A percentile compares a stretch with the other conserved stretches of the same genome.
Conservation (phyloP, 1,140 invertebrate species). For the Nasonia vitripennis region DNA sequence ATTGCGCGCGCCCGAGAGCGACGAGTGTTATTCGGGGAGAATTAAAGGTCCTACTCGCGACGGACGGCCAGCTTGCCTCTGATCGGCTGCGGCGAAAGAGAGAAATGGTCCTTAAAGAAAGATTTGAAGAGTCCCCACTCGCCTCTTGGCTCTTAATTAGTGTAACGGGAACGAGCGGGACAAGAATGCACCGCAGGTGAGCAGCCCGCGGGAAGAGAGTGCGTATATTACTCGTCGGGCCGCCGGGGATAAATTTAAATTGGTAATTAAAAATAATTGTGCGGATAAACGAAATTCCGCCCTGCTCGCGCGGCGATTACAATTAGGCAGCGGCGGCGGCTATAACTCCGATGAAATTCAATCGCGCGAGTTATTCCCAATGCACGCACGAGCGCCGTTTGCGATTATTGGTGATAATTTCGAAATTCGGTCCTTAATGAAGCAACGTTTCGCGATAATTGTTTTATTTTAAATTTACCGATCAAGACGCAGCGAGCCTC, state of each 20-base stretch:
- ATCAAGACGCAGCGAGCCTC: too few species aligned
- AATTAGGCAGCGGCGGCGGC: background rate
- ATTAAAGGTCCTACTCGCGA: slow-evolving; percentile 37
- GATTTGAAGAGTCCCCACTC: slow-evolving; percentile 29
- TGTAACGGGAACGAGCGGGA: slow-evolving; percentile 42
- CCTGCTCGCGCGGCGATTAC: slow-evolving; percentile 18
- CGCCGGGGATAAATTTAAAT: slow-evolving; percentile 37
- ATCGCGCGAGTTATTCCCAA: slow-evolving; percentile 17
- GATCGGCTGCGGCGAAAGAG: background rate
- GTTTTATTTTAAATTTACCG: background rate
- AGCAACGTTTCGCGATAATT: slow-evolving; percentile 24
- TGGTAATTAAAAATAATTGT: slow-evolving; percentile 51
- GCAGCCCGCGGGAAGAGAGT: background rate
- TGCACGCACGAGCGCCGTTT: background rate
- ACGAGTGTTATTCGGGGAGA: slow-evolving; percentile 6
- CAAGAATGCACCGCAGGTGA: slow-evolving; percentile 40
- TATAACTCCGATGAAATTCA: slow-evolving; percentile 42
- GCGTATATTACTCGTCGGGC: slow-evolving; percentile 6
- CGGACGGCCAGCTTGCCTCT: background rate
- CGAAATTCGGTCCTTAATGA: slow-evolving; percentile 7
- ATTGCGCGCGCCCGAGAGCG: background rate
- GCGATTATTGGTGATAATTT: slow-evolving; percentile 9
- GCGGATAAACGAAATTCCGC: slow-evolving; percentile 5
- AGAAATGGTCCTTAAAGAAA: slow-evolving; percentile 29
- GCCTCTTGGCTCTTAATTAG: slow-evolving; percentile 28